Conservation (phyloP, 2,888 invertebrate genomes). For the Blera fallax region DNA sequence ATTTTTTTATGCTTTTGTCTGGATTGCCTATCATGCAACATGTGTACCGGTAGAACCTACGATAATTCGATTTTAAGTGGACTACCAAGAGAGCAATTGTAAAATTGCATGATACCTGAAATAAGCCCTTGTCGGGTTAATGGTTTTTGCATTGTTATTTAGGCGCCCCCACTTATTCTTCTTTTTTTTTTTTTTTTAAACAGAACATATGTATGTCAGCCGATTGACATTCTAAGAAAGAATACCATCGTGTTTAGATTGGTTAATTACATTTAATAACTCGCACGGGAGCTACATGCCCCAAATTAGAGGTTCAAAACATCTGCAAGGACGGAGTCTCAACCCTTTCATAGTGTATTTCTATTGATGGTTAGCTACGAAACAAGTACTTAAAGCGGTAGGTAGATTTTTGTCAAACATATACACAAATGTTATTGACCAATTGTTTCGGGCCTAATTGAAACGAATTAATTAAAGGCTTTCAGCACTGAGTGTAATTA, state of each 20-base stretch:
- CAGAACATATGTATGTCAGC: constrained; percentile 25
- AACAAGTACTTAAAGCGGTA: neutral
- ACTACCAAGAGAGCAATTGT: constrained; percentile 51
- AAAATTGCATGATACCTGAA: constrained; percentile 61
- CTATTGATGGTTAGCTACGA: neutral
- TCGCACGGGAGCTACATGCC: neutral
- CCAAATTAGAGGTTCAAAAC: constrained; percentile 34
- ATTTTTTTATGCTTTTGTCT: constrained; percentile 5
- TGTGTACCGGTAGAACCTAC: constrained; percentile 55
- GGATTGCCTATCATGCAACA: constrained; percentile 51
- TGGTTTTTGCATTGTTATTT: constrained; percentile 49
- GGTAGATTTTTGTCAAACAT: constrained; percentile 10
- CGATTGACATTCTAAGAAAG: constrained; percentile 35
- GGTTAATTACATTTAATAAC: constrained; percentile 60
- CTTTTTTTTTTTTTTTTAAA: too few species aligned
- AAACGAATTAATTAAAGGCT: constrained; percentile 66
- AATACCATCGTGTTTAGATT: constrained; percentile 33
- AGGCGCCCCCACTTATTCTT: constrained; percentile 36
- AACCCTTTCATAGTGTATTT: constrained; percentile 12
- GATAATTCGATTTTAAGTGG: constrained; percentile 70
- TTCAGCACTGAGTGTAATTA: constrained; percentile 50
- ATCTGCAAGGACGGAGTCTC: constrained; percentile 23
- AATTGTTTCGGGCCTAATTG: constrained; percentile 52
- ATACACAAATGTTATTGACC: constrained; percentile 20
- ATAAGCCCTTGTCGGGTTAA: constrained; percentile 36